Base-by-base conservation (phyloP, 1,140 invertebrate species). In the Lysiphlebus fabarum region DNA sequence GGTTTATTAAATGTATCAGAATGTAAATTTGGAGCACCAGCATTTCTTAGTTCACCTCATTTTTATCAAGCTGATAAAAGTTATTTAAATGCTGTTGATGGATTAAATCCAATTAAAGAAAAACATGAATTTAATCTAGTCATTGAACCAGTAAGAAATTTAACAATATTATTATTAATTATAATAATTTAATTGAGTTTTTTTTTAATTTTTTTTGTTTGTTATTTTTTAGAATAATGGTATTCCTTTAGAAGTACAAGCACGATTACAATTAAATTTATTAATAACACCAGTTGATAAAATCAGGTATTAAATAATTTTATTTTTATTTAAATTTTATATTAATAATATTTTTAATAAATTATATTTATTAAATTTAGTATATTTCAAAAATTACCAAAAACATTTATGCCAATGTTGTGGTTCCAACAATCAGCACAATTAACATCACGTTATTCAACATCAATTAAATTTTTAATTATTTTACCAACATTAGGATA, bases 21-120 rank as follows among this genome's bases (percentile, higher is more conserved):
- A 9, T 90, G 89, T 58, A 84, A 87, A 65, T 87, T 79, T 65
- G 86, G 86, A 40, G 86, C 90, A 9, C 93, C 93, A 0, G 86
- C 89, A 1, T 92, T 89, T 67, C 79, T 93, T 33, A 93, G 92
- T 7, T 86, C 88, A 59, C 93, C 93, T 0, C 93, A 96, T 74
- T 96, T 95, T 80, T 88, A 90, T 70, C 75, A 89, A 59, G 91
- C 86, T 1, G 91, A 94, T 74, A 75, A 83, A 0, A 82, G 72
- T 56, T 88, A 92, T 53, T 59, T 71, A 8, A 62, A 87, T 10
- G 74, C 78, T 2, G 84, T 95, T 1, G 69, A 74, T 0, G 92
- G 92, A 34, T 76, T 95, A 76, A 65, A 81, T 0, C 92, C 93
- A 0, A n/a, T n/a, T 12, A 79, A 83, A 54, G 73, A 83, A 0